Evolutionary conservation across 2,888 invertebrate species (phyloP), one percentile per base, ranked within the genome.

Genomic region (Ennomos erosarius): DNA sequence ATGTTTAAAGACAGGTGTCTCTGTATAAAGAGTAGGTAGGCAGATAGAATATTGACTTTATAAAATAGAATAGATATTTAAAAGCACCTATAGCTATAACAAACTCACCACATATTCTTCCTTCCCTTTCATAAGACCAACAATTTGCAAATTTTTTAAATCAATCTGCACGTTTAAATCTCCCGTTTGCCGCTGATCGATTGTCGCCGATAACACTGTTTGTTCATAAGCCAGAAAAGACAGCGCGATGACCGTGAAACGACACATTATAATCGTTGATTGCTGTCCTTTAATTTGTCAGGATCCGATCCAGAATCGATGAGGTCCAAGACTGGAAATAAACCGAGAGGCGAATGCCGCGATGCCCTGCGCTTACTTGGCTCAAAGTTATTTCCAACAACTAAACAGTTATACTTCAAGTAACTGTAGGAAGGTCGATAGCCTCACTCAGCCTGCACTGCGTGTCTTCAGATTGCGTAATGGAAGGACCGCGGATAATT

Each of bases 111-210:
- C 93, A 75, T 95, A 93, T 73, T 94, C 94, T 62, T 94, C 94
- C 70, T 93, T 85, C 39, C 94, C 94, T 70, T 94, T 94, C 64
- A 95, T 76, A 37, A 96, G 79, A 8, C 95, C 96, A 71, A 97
- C 93, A 71, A 97, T 94, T 75, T 96, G 94, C 65, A 97, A 92
- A 84, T 97, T 95, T 87, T 96, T 97, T 65, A 97, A 88, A 82
- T 95, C 95, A 64, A 97, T 92, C 78, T 96, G 96, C 67, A 97
- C 95, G 84, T 97, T 97, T 69, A 95, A 93, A 70, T 96, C 95
- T 13, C 97, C 97, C 4, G 94, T 94, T 87, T 97, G 97, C 44
- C 95, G 94, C 83, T 97, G 96, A 82, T 97, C 96, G 83, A 82
- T 81, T 47, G 74, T 75, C 9, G 79, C 77, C 1, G 82, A 75